Conservation (phyloP, 2,888 invertebrate species). For the Andrena flavipes region DNA sequence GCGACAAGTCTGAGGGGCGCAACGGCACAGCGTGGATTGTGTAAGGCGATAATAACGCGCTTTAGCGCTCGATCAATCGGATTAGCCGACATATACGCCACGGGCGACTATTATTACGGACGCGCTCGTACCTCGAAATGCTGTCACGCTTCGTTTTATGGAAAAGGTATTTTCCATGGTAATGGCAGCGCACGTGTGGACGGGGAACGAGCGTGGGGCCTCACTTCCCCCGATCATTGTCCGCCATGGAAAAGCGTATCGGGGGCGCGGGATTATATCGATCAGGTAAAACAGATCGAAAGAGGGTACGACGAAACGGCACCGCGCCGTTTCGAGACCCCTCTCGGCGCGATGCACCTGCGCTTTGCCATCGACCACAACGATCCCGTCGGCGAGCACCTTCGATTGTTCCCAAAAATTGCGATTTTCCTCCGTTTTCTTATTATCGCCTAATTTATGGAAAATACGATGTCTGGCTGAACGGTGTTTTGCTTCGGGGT, state of each 20-base stretch:
- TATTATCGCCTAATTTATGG: no score
- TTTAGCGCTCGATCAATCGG: constrained; percentile 74
- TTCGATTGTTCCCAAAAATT: no score
- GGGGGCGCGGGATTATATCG: constrained; percentile 29
- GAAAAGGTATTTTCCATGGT: constrained; percentile 64
- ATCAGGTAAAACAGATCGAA: constrained; percentile 45
- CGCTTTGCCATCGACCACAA: not conserved
- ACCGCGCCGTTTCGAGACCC: not conserved
- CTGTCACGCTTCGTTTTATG: constrained; percentile 72
- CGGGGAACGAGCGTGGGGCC: not conserved
- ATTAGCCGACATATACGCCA: constrained; percentile 66
- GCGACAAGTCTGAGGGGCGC: constrained; percentile 48
- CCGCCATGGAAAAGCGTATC: constrained; percentile 33
- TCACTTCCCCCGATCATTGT: constrained; percentile 46
- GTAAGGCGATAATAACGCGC: constrained; percentile 75
- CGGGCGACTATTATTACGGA: constrained; percentile 67
- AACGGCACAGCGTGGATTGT: constrained; percentile 60
- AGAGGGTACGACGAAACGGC: not conserved
- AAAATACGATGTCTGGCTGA: no score
- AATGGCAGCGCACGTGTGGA: constrained; percentile 32
- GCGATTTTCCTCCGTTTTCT: no score
- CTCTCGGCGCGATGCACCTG: not conserved
- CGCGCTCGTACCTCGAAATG: constrained; percentile 63
- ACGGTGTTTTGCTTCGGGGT: no score
- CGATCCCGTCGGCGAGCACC: not conserved